A percentile compares a stretch with the other conserved stretches of the same genome.
phyloP scores from a whole-genome alignment of 2,113 vertebrate species.

The Trinectes maculatus region DNA sequence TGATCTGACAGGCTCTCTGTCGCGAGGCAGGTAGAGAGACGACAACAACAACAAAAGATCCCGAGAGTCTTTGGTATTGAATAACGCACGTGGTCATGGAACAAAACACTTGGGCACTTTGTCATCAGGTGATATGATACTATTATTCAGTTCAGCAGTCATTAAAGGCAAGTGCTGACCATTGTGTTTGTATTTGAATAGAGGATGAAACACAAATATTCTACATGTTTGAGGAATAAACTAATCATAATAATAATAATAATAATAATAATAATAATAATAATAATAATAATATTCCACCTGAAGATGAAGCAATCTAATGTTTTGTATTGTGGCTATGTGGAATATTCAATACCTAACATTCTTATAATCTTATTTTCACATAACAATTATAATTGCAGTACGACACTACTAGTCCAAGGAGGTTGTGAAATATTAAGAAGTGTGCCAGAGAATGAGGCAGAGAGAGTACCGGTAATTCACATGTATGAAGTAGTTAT shows the following conservation, averaged over 20 bases:
- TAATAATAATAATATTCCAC: neutral
- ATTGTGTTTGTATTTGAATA: no score
- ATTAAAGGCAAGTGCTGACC: no score
- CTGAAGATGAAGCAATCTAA: neutral
- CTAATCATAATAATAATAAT: neutral
- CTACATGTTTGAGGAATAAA: neutral
- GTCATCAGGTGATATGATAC: neutral
- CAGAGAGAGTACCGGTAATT: slow-evolving; percentile 18
- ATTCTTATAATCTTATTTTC: neutral
- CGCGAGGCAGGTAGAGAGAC: neutral
- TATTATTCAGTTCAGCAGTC: no score
- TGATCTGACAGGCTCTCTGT: neutral
- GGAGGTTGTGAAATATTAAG: slow-evolving; percentile 42
- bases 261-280: neutral
- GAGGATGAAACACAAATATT: no score
- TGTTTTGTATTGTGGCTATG: neutral
- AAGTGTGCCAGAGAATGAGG: neutral
- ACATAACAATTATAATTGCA: slow-evolving; percentile 34
- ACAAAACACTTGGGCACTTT: neutral
- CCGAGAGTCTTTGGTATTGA: neutral
- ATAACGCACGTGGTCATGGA: neutral
- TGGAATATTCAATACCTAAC: neutral
- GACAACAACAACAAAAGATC: neutral
- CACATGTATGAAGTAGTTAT: slow-evolving; percentile 1
- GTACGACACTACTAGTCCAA: slow-evolving; percentile 10